Base-by-base conservation (phyloP, 2,888 invertebrate genomes). In the Leptopterna dolabrata region DNA sequence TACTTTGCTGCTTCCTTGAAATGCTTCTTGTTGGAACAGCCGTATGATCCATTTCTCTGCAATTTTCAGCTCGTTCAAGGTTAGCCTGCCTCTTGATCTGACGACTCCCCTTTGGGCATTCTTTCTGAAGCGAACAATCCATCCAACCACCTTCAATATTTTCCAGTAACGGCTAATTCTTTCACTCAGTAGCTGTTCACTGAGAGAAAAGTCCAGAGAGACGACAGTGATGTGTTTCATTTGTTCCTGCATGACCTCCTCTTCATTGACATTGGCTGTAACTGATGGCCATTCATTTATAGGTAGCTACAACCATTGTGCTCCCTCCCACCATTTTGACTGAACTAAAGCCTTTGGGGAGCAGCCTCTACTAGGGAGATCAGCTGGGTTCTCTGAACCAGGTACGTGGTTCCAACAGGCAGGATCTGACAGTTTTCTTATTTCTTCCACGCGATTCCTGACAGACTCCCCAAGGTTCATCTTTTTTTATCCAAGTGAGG, bases 271-370 rank as follows among this genome's bases (percentile, higher is more conserved):
- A 7, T 29, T 16, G 14, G 55, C 29, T 11, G 76, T 27, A n/a
- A 63, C 27, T 6, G 27, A 43, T 7, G 90, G 90, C 90, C 91
- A 91, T 16, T 89, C 16, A 29, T 88, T 80, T 51, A 87, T 71
- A 11, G 87, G 13, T 27, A 70, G 45, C 63, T 63, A 80, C n/a
- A 91, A 87, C 91, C 91, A 91, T 9, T 55, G 29, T n/a, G 91
- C 91, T 7, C 91, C 91, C 89, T 90, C 89, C 91, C 91, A 91
- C 91, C 91, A 91, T 89, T 86, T 85, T 11, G 90, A 89, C 30
- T 90, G 87, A 6, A 90, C 9, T 7, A 91, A 89, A 24, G 89
- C 87, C 63, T 89, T 82, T 6, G 90, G 88, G 4, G 85, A 82
- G 86, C 91, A 91, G 11, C 91, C 91, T 71, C 91, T 78, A 0